phyloP scores from a whole-genome alignment of 1,140 invertebrate species.

The Bombus pyrosoma region DNA sequence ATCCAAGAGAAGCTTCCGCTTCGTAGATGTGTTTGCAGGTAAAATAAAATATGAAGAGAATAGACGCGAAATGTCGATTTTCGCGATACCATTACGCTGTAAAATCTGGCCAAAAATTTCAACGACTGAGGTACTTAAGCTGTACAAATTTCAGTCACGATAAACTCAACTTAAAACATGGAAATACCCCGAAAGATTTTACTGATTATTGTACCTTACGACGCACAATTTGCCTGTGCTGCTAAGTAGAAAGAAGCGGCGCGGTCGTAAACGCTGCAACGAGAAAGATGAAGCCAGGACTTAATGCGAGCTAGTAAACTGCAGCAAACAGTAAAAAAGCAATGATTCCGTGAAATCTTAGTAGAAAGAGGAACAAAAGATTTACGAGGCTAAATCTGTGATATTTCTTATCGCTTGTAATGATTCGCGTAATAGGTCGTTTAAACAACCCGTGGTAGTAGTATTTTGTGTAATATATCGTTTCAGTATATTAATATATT shows the following conservation, averaged over 20 bases:
- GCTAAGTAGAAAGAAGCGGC: constrained; percentile 25
- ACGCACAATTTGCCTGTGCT: constrained; percentile 8
- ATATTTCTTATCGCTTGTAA: no score
- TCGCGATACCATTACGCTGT: background rate
- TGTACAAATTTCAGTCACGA: background rate
- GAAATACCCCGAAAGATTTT: constrained; percentile 10
- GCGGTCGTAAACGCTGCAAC: constrained; percentile 34
- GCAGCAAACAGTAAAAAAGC: background rate
- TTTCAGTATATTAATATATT: background rate
- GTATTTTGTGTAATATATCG: no score
- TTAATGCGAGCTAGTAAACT: constrained; percentile 27
- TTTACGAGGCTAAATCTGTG: background rate
- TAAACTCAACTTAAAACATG: no score
- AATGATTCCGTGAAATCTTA: background rate
- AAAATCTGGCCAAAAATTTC: background rate
- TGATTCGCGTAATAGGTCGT: background rate
- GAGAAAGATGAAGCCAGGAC: constrained; percentile 25
- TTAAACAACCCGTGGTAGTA: no score
- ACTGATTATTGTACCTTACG: background rate
- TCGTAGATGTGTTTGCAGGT: no score
- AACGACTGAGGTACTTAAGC: background rate
- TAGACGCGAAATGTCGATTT: background rate
- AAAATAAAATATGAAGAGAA: background rate
- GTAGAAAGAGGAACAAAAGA: background rate
- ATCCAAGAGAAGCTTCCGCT: background rate